Percentiles rank a stretch among this genome's conserved stretches.
Evolutionary conservation across 2,888 invertebrate species (phyloP).

Genomic region (Glyphotaelius pellucidus): DNA sequence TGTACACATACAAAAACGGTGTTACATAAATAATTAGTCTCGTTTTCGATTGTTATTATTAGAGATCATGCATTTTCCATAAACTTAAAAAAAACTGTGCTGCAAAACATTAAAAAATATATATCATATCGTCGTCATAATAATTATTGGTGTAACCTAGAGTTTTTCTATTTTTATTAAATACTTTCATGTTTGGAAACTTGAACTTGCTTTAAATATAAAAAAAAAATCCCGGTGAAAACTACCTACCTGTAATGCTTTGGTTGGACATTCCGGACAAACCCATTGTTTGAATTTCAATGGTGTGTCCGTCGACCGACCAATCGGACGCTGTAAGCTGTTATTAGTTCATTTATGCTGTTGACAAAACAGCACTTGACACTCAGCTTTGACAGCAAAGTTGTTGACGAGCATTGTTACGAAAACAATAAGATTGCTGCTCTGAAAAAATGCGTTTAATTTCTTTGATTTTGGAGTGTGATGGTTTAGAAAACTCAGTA

Average conservation of each 20-base stretch:
- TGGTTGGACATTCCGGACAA: not conserved
- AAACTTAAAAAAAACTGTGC: not conserved
- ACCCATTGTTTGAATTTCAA: not conserved
- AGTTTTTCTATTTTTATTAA: not conserved
- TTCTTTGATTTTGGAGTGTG: too few relatives aligned
- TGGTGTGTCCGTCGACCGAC: not conserved
- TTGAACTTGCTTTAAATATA: not conserved
- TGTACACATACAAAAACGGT: not conserved
- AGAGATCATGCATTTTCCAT: not conserved
- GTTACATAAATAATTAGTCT: not conserved
- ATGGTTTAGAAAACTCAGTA: too few relatives aligned
- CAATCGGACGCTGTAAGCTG: not conserved
- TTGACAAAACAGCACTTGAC: not conserved
- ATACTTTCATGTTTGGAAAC: not conserved
- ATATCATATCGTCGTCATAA: too few relatives aligned
- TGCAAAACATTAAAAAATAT: not conserved
- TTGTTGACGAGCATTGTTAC: not conserved
- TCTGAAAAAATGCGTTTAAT: too few relatives aligned
- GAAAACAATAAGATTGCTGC: not conserved
- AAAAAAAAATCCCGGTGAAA: not conserved
- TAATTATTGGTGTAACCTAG: not conserved
- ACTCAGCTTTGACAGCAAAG: not conserved
- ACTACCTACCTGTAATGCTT: not conserved
- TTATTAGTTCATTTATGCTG: too few relatives aligned
- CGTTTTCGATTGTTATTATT: not conserved